phyloP scores from a whole-genome alignment of 2,113 vertebrate species.

The Hydropotes inermis region DNA sequence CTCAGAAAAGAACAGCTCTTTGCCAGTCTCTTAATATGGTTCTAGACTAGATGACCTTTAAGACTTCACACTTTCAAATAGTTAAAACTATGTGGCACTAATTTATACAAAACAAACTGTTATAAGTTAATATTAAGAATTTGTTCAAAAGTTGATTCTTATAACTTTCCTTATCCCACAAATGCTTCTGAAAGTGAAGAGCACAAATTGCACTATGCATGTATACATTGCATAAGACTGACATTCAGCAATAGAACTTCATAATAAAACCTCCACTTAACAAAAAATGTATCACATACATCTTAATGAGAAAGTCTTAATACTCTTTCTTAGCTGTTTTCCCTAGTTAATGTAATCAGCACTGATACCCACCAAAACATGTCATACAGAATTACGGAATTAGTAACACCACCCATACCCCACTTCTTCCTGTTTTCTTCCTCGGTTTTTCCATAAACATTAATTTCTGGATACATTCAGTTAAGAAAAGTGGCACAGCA shows the following conservation, averaged over 20 bases:
- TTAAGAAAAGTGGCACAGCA: background rate
- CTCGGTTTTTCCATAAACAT: background rate
- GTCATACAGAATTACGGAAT: conserved; percentile 10
- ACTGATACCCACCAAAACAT: conserved; percentile 44
- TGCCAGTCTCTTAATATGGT: background rate
- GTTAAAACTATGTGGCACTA: background rate
- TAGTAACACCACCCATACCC: background rate
- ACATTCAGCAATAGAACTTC: background rate
- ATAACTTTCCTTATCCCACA: background rate
- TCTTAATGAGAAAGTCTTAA: conserved; percentile 11
- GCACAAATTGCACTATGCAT: background rate
- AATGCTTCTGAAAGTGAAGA: background rate
- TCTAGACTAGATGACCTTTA: background rate
- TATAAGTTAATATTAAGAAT: conserved; percentile 18
- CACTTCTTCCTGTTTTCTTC: background rate
- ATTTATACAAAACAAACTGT: background rate
- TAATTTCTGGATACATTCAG: conserved; percentile 1
- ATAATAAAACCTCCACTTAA: background rate
- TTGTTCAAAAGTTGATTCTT: conserved; percentile 39
- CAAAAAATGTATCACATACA: conserved; percentile 1
- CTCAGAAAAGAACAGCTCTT: conserved; percentile 1
- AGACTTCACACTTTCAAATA: conserved; percentile 4
- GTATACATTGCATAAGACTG: background rate
- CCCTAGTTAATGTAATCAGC: conserved; percentile 41
- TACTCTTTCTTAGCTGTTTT: conserved; percentile 18